Evolutionary conservation across 2,113 vertebrate species (phyloP).

Genomic region (Ailurus styani): DNA sequence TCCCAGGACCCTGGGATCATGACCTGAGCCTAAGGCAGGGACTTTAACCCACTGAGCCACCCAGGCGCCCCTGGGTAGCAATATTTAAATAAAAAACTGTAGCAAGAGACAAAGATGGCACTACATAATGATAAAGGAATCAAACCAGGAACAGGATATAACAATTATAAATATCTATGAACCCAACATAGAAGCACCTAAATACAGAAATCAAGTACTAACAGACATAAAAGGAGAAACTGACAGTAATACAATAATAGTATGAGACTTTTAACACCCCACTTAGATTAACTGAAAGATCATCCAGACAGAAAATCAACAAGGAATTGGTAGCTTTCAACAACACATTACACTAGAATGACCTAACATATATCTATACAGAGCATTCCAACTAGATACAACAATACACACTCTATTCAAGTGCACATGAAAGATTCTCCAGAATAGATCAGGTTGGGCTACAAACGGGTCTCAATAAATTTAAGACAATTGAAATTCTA

Average conservation of each 20-base stretch:
- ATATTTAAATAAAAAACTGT: background rate
- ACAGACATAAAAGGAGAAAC: background rate
- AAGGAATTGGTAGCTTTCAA: background rate
- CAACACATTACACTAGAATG: background rate
- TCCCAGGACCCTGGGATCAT: no score
- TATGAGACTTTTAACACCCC: background rate
- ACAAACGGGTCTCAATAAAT: background rate
- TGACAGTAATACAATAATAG: background rate
- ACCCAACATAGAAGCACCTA: background rate
- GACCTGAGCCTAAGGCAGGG: no score
- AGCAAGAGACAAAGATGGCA: background rate
- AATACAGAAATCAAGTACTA: background rate
- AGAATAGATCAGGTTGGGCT: background rate
- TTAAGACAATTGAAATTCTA: background rate
- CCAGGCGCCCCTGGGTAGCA: no score
- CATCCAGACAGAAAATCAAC: background rate
- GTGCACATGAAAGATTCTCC: background rate
- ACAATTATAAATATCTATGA: background rate
- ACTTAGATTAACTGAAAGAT: background rate
- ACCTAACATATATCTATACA: background rate
- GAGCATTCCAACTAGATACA: background rate
- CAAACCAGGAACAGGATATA: background rate
- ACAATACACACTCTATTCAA: background rate
- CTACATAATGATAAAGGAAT: background rate
- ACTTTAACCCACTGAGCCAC: no score